Evolutionary conservation across 2,888 invertebrate species (phyloP), one percentile per base, ranked within the genome.

Genomic region (Trichopria drosophilae): DNA sequence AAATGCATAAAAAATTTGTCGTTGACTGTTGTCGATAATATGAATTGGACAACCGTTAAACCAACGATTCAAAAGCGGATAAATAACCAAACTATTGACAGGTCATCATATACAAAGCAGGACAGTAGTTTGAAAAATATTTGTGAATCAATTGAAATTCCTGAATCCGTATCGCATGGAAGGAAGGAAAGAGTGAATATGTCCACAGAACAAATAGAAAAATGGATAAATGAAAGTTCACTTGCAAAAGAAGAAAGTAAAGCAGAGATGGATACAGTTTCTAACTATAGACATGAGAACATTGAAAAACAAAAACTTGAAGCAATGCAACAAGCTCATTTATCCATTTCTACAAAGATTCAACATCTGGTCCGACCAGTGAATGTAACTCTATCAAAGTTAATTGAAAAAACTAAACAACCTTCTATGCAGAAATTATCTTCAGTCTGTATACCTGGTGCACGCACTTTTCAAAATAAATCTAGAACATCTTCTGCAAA

Each of bases 141-240:
- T 22, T 19, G 13, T 37, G 9, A 12, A 15, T n/a, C 9, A n/a
- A 20, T 37, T 5, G n/a, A n/a, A n/a, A n/a, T n/a, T n/a, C 32
- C 63, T 5, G 62, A 64, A 47, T 55, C 66, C 37, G 64, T 77
- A 1, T 73, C 73, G 13, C 69, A 76, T 37, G 67, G 76, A 13
- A 78, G 80, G 18, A 80, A 84, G 66, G 83, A 81, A 13, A 82
- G 84, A 65, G 83, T 85, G 0, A 85, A 85, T 63, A 84, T 85
- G 84, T 84, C 85, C 0, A 83, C 81, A 26, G 85, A 84, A 62
- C 83, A 84, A 69, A 85, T 85, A 32, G 84, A 85, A 58, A 84
- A 84, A 61, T 85, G 85, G 85, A 60, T 82, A 5, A 78, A 78
- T 48, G 82, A 82, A 58, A 81, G 81, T 58, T 80, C 79, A 2